Conservation (phyloP, 2,797 vertebrate species). For the Typhlichthys subterraneus region DNA sequence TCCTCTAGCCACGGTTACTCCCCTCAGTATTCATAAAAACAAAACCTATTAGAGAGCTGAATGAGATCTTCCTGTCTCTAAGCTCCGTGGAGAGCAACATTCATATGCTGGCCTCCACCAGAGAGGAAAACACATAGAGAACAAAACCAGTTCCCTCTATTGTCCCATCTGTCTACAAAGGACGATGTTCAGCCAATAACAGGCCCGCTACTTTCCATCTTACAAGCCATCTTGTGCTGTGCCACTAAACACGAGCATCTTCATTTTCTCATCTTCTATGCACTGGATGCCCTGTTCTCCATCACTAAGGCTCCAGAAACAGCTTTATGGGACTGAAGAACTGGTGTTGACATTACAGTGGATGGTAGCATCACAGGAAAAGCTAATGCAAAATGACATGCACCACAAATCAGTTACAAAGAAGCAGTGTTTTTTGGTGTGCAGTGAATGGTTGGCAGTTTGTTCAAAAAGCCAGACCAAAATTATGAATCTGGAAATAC, state of each 20-base stretch:
- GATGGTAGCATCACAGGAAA: slow-evolving; percentile 36
- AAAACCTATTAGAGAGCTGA: slow-evolving; percentile 34
- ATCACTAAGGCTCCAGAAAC: slow-evolving; percentile 40
- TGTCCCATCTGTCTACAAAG: slow-evolving; percentile 75
- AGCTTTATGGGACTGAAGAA: slow-evolving; percentile 30
- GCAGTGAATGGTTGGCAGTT: slow-evolving; percentile 56
- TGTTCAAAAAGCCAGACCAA: slow-evolving; percentile 47
- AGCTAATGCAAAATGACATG: slow-evolving; percentile 24
- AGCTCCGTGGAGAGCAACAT: slow-evolving; percentile 50
- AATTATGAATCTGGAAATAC: slow-evolving; percentile 71
- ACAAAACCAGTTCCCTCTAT: slow-evolving; percentile 61
- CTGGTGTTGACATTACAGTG: slow-evolving; percentile 21
- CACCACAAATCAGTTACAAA: slow-evolving; percentile 38
- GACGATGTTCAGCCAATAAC: slow-evolving; percentile 61
- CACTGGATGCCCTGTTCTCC: slow-evolving; percentile 32
- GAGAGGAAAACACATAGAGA: slow-evolving; percentile 60
- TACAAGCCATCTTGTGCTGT: slow-evolving; percentile 61
- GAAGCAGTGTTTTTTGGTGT: slow-evolving; percentile 43
- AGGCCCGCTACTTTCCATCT: slow-evolving; percentile 51
- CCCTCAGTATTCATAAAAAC: slow-evolving; percentile 38
- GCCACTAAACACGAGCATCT: slow-evolving; percentile 58
- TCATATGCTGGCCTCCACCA: slow-evolving; percentile 67
- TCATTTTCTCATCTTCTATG: slow-evolving; percentile 56
- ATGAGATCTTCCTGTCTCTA: slow-evolving; percentile 42
- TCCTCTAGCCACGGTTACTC: slow-evolving; percentile 24